phyloP scores from a whole-genome alignment of 1,140 invertebrate species.

The Berghia stephanieae region DNA sequence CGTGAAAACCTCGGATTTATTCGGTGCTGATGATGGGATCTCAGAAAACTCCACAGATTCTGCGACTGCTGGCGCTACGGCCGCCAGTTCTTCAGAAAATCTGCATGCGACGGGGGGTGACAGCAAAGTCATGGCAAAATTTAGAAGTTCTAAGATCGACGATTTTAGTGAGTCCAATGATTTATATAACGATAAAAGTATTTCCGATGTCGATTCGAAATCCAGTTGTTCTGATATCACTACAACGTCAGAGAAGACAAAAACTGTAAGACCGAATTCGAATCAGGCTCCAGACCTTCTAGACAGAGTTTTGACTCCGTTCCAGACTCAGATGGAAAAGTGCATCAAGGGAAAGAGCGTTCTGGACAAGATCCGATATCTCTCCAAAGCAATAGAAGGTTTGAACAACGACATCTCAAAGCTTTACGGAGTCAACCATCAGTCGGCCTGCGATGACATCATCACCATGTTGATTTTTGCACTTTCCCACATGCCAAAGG shows the following conservation, averaged over 20 bases:
- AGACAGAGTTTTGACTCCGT: constrained; percentile 4
- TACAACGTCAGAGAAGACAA: no score
- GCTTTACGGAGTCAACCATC: not conserved
- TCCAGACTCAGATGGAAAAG: not conserved
- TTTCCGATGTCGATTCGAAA: no score
- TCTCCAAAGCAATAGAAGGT: constrained; percentile 17
- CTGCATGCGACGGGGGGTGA: not conserved
- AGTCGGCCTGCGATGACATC: constrained; percentile 29
- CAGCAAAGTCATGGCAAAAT: no score
- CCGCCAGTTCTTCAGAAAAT: not conserved
- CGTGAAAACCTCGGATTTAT: not conserved
- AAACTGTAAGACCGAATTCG: no score
- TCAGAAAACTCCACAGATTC: not conserved
- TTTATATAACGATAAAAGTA: no score
- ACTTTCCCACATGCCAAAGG: constrained; percentile 18
- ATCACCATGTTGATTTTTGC: constrained; percentile 26
- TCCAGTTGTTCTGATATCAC: no score
- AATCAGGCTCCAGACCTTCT: not conserved
- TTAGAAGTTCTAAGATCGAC: no score
- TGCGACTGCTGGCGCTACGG: not conserved
- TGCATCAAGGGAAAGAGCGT: constrained; percentile 3
- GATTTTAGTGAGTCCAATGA: no score
- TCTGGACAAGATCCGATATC: constrained; percentile 27
- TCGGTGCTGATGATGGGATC: not conserved
- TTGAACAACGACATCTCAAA: constrained; percentile 17